Base-by-base conservation (phyloP, 2,888 invertebrate species). In the Rhorus exstirpatorius region DNA sequence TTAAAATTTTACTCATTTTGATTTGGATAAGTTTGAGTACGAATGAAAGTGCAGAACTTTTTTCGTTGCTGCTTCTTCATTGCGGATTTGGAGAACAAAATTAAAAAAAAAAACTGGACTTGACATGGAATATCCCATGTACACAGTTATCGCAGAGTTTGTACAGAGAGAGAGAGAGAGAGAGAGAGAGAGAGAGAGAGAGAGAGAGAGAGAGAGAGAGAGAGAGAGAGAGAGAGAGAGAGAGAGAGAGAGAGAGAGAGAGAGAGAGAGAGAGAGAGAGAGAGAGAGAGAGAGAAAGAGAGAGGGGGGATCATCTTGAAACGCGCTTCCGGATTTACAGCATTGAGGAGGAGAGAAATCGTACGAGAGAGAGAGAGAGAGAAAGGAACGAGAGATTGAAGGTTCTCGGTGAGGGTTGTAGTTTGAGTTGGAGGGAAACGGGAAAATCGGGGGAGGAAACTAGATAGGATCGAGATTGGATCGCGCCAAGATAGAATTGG, bases 401-500 rank as follows among this genome's bases (percentile, higher is more conserved):
- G 61, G 19, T 70, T 70, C 46, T 49, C 55, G 61, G 38, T 31
- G 31, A 21, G 14, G 71, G 67, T 51, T 7, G 19, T 61, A 72
- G 72, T 35, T 67, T 71, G 65, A 75, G 77, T 26, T 49, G 75
- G 72, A 75, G 77, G 49, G 53, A 78, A 78, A 77, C 31, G 71
- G 63, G 19, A 17, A 58, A 78, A 79, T 12, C 46, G 41, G 71
- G 83, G 82, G 76, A 81, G 60, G 78, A 83, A 79, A 78, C 83
- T 72, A 83, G 86, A 87, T 86, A 83, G 86, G 84, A 86, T 87
- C 82, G 86, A 85, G 88, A 90, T 88, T 88, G 89, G 86, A 89
- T 90, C 87, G 82, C 85, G 86, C 86, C 85, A 86, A 86, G 86
- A 88, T 88, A 86, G 86, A 85, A 89, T 89, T 85, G 89, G 87